A percentile compares a stretch with the other conserved stretches of the same genome.
These are phyloP conservation scores for Stegodyphus dumicola DNA, from an alignment of 1,140 invertebrate species.

Conservation along the genomic window DNA sequence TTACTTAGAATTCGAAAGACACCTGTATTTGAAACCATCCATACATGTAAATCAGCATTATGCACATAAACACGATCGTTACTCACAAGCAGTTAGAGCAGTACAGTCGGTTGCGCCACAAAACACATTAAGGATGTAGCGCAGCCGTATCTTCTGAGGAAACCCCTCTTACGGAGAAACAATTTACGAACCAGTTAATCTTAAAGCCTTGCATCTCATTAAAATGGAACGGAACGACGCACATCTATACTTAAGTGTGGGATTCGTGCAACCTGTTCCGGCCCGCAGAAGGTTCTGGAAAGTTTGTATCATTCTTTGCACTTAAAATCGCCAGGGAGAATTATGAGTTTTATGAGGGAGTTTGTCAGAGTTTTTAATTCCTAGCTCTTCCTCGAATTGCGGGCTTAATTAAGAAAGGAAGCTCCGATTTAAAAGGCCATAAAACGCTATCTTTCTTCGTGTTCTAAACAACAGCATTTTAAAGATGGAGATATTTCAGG, in stretches of 20 bases:
- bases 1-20: too few species aligned
- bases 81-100: too few species aligned
- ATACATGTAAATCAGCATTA: too few species aligned
- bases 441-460: too few species aligned
- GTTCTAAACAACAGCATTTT: too few species aligned
- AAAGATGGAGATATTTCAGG: too few species aligned
- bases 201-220: slow-evolving; percentile 9
- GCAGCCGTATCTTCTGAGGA: neutral
- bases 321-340: neutral
- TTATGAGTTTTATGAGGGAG: slow-evolving; percentile 18
- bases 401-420: neutral
- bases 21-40: too few species aligned
- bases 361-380: slow-evolving; percentile 22
- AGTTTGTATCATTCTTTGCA: slow-evolving; percentile 21
- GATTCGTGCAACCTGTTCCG: slow-evolving; percentile 8
- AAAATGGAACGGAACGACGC: neutral
- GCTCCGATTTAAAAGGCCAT: neutral
- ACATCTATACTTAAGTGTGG: slow-evolving; percentile 14
- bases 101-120: slow-evolving; percentile 2
- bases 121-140: neutral
- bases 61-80: too few species aligned
- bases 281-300: too few species aligned
- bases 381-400: neutral
- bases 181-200: slow-evolving; percentile 22
- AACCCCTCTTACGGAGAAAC: neutral